phyloP scores from a whole-genome alignment of 1,140 invertebrate genomes.

The Rhopalosiphum maidis region DNA sequence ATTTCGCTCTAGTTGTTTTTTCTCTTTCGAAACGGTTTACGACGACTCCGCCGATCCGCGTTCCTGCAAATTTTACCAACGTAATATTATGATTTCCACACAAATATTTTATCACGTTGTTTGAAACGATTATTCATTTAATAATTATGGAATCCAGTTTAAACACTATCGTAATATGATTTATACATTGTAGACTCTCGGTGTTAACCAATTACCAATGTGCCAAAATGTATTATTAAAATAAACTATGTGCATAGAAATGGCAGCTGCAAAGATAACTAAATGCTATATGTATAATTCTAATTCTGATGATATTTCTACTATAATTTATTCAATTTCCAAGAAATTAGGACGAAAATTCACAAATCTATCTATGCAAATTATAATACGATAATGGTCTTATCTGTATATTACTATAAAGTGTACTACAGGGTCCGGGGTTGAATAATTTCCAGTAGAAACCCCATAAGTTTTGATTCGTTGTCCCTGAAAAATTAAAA shows the following conservation, averaged over 20 bases:
- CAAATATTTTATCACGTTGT: background rate
- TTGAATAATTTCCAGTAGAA: background rate
- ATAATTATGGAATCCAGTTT: background rate
- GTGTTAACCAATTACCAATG: background rate
- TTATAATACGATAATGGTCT: conserved; percentile 2
- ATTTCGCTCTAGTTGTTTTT: background rate
- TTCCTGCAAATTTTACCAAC: background rate
- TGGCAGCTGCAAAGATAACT: background rate
- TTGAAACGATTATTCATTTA: background rate
- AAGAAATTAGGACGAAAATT: background rate
- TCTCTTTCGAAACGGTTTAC: background rate
- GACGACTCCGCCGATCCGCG: background rate
- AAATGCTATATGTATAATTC: background rate
- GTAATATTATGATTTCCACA: background rate
- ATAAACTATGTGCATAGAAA: background rate
- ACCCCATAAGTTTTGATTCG: background rate
- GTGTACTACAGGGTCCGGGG: background rate
- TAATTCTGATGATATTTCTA: background rate
- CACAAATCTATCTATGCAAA: background rate
- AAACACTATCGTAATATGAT: background rate
- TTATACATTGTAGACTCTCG: background rate
- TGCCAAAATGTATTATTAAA: background rate
- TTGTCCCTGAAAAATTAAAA: background rate
- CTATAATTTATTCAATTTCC: conserved; percentile 13
- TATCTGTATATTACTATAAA: background rate